Base-by-base conservation (phyloP, 2,888 invertebrate genomes). In the Luffia ferchaultella region DNA sequence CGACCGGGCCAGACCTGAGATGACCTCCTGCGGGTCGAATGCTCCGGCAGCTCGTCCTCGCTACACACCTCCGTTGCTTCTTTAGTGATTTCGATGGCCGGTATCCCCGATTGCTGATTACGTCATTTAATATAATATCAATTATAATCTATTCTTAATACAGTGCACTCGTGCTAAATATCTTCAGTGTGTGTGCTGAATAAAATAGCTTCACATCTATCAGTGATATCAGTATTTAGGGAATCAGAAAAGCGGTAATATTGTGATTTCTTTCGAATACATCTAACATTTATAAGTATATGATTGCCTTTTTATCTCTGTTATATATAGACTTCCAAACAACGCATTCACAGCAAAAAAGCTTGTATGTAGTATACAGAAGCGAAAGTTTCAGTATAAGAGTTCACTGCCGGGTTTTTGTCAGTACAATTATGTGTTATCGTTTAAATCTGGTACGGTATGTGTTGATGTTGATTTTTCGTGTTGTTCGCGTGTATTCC, bases 51-150 rank as follows among this genome's bases (percentile, higher is more conserved):
- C 69, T 85, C 84, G 62, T 91, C 92, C 71, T 91, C 90, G 71
- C 89, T 89, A 76, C 88, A 87, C 82, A 89, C 87, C 74, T 90
- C 90, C 71, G 89, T 87, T 58, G 72, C 73, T 72, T 93, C 93
- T 87, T 93, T 93, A 70, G 92, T 92, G 76, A 93, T 93, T 87
- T 93, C 93, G 77, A 85, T 85, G 75, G 85, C 85, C 67, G 85
- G 85, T 76, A 85, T 84, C 75, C 85, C 84, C 70, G 84, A 83
- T 77, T 83, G 82, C 83, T 83, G 68, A 77, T 70, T 45, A 78
- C 79, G 78, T 79, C 70, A 80, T 30, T 30, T 30, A 54, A 53
- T 41, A 16, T 50, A 49, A 43, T 20, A 67, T 71, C 68, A 62
- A 61, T 55, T 70, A 76, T 73, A 69, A 65, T 57, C 62, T 60